Evolutionary conservation across 2,888 invertebrate genomes (phyloP).

Genomic region (Gerris lacustris): DNA sequence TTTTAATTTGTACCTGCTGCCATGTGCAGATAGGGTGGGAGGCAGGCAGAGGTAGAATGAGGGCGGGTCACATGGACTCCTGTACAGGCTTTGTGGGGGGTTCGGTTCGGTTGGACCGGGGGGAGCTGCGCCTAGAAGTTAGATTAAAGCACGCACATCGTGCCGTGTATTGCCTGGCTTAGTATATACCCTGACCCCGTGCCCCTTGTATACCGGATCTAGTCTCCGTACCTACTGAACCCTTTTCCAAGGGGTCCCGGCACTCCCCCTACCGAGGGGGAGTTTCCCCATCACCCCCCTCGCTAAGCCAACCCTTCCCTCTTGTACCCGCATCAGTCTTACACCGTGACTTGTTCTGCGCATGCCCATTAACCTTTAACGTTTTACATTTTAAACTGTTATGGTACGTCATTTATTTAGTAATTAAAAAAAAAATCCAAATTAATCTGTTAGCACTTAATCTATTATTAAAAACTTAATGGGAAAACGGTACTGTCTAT

Average conservation of each 20-base stretch:
- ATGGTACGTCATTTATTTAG: too few relatives aligned
- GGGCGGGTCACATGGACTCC: slow-evolving; percentile 1
- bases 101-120: neutral
- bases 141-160: neutral
- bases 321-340: neutral
- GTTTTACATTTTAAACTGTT: neutral
- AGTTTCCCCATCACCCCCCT: neutral
- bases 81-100: neutral
- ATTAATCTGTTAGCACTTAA: too few relatives aligned
- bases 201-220: neutral
- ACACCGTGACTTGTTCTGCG: neutral
- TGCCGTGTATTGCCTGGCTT: neutral
- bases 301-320: neutral
- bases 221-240: slow-evolving; percentile 5
- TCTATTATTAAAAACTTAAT: too few relatives aligned
- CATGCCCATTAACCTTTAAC: neutral
- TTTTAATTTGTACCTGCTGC: neutral
- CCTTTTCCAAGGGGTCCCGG: neutral
- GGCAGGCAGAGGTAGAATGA: neutral
- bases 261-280: neutral
- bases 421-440: too few relatives aligned
- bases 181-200: neutral
- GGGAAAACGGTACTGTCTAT: too few relatives aligned
- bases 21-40: slow-evolving; percentile 5
- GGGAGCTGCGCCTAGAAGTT: neutral